These are phyloP conservation scores for Harpalus rubripes DNA, from an alignment of 2,888 invertebrate species.

Conservation along the genomic window DNA sequence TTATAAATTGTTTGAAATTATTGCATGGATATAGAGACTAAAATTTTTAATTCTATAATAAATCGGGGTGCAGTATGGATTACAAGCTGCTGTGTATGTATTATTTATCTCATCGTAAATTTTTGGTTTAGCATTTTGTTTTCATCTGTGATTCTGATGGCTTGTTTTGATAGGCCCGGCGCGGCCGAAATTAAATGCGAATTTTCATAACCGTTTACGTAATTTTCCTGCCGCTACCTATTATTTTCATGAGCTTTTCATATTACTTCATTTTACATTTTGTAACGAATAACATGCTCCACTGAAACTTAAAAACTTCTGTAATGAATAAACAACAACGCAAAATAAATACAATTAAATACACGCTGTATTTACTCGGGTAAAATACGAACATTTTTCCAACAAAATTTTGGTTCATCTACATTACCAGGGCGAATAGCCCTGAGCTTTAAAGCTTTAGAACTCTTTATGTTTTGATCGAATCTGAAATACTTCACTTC, in stretches of 20 bases:
- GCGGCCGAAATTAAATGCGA: slow-evolving; percentile 56
- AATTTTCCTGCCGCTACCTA: slow-evolving; percentile 22
- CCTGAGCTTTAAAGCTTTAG: too few relatives aligned
- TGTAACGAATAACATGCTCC: not conserved
- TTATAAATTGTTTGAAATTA: slow-evolving; percentile 67
- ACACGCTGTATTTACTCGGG: too few relatives aligned
- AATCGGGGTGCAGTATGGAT: slow-evolving; percentile 63
- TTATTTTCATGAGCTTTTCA: not conserved
- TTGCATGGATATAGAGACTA: slow-evolving; percentile 67
- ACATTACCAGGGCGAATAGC: too few relatives aligned
- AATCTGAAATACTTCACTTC: too few relatives aligned
- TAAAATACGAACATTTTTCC: too few relatives aligned
- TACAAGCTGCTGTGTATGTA: slow-evolving; percentile 64
- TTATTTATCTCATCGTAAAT: slow-evolving; percentile 67
- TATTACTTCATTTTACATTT: not conserved
- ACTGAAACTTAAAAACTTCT: too few relatives aligned
- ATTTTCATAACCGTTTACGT: slow-evolving; percentile 59
- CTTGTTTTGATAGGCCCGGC: slow-evolving; percentile 50
- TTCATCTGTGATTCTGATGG: slow-evolving; percentile 64
- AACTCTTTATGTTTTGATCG: too few relatives aligned
- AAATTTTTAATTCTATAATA: slow-evolving; percentile 67
- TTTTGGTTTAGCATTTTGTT: slow-evolving; percentile 67
- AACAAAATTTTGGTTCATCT: too few relatives aligned
- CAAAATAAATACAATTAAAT: too few relatives aligned
- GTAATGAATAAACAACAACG: too few relatives aligned